Conservation (phyloP, 2,888 invertebrate species). For the Altica lythri region DNA sequence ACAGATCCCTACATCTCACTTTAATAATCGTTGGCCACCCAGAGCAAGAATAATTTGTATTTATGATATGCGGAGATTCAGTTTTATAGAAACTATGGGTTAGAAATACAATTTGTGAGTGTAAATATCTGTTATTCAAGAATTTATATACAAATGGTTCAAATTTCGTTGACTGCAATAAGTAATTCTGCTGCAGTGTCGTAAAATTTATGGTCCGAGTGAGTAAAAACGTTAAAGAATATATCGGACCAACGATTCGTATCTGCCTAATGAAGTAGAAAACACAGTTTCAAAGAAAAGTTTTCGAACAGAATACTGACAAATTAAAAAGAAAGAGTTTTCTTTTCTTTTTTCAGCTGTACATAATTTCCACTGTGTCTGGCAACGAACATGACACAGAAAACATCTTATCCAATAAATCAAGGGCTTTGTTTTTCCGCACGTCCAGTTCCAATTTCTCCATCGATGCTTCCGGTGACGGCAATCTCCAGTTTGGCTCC, state of each 20-base stretch:
- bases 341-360: conserved; percentile 32
- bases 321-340: conserved; percentile 16
- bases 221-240: conserved; percentile 3
- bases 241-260: conserved; percentile 1
- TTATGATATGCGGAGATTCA: too few relatives aligned
- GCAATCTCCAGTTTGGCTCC: conserved; percentile 48
- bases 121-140: too few relatives aligned
- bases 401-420: conserved; percentile 46
- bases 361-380: conserved; percentile 49
- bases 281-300: conserved; percentile 20
- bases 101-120: too few relatives aligned
- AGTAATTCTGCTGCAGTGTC: not conserved
- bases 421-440: conserved; percentile 52
- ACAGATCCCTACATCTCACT: too few relatives aligned
- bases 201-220: conserved; percentile 2
- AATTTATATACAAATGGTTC: too few relatives aligned
- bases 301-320: conserved; percentile 4
- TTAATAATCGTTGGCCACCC: too few relatives aligned
- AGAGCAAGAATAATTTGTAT: too few relatives aligned
- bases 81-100: too few relatives aligned
- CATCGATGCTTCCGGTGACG: conserved; percentile 48
- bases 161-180: not conserved
- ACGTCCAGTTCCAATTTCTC: conserved; percentile 52
- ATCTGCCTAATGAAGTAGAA: conserved; percentile 17
- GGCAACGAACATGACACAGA: conserved; percentile 46